Base-by-base conservation (phyloP, 2,113 vertebrate genomes). In the Pholis gunnellus region DNA sequence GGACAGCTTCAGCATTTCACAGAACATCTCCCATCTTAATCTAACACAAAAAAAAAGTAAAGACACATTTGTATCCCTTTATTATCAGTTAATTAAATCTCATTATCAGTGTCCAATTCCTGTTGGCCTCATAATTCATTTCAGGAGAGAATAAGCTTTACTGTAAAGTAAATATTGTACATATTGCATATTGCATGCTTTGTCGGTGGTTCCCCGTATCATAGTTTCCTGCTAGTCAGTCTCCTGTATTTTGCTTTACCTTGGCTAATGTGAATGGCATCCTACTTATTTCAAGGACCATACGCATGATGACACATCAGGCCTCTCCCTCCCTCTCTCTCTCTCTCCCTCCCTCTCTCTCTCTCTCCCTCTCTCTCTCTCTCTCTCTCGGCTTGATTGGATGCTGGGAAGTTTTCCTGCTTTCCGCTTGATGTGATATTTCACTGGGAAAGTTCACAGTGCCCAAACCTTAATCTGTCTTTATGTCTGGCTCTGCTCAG, bases 401-500 rank as follows among this genome's bases (percentile, higher is more conserved):
- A 52, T 78, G 50, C 46, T 70, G 79, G 66, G 69, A 73, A 22
- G 15, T 78, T 80, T 54, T 71, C 70, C 63, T 17, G 72, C 52
- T 81, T 52, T 81, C 65, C 27, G 5, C 71, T 70, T 72, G 52
- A 70, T 78, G 75, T 83, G 61, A 38, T 69, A 71, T 75, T 84
- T 38, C 71, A 79, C 52, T 82, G 65, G 64, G 61, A 83, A 74
- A 82, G 68, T 81, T 86, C 48, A 68, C 34, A 18, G 60, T 77
- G 42, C 78, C 50, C 54, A 71, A 77, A 66, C 75, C 56, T 11
- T 78, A 38, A 82, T 86, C 69, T 82, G 77, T 15, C 71, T 74
- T 78, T 29, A 81, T 86, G 79, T 87, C 80, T 88, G 63, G 63
- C 59, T 86, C 75, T 84, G 70, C 84, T 83, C 78, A 75, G 89